These are phyloP conservation scores for Steromphala cineraria DNA, from an alignment of 2,888 invertebrate species.

Conservation along the genomic window DNA sequence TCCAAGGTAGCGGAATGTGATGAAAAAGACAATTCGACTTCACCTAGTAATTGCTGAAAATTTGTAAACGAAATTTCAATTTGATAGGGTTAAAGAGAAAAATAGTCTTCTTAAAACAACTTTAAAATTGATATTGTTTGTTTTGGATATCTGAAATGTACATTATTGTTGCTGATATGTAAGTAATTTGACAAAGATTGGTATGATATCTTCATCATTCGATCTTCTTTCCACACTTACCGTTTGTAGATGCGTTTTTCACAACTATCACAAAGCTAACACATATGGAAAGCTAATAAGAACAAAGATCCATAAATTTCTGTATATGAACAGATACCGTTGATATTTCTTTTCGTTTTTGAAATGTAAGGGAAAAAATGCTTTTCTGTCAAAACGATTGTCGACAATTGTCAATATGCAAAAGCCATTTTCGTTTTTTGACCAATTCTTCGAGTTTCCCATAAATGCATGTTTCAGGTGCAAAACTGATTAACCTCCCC, in stretches of 20 bases:
- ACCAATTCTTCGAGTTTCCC: conserved; percentile 16
- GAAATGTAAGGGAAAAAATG: neutral
- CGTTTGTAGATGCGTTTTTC: neutral
- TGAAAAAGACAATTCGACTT: too few species aligned
- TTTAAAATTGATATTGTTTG: too few species aligned
- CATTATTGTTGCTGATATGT: neutral
- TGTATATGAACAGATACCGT: neutral
- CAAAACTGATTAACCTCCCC: neutral
- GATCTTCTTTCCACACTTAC: neutral
- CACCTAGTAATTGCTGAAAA: too few species aligned
- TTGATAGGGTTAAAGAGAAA: too few species aligned
- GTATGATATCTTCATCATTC: neutral
- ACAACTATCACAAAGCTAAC: neutral
- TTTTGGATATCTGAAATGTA: neutral
- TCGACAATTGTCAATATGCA: conserved; percentile 9
- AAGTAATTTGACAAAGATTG: neutral
- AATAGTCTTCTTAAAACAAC: too few species aligned
- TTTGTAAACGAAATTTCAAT: too few species aligned
- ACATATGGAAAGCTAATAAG: neutral
- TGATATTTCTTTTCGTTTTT: neutral
- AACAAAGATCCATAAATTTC: neutral
- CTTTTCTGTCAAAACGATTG: conserved; percentile 10
- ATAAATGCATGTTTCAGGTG: conserved; percentile 15
- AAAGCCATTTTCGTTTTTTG: conserved; percentile 3
- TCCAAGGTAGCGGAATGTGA: too few species aligned